Evolutionary conservation across 2,113 vertebrate genomes (phyloP).

Genomic region (Gobiocypris rarus): DNA sequence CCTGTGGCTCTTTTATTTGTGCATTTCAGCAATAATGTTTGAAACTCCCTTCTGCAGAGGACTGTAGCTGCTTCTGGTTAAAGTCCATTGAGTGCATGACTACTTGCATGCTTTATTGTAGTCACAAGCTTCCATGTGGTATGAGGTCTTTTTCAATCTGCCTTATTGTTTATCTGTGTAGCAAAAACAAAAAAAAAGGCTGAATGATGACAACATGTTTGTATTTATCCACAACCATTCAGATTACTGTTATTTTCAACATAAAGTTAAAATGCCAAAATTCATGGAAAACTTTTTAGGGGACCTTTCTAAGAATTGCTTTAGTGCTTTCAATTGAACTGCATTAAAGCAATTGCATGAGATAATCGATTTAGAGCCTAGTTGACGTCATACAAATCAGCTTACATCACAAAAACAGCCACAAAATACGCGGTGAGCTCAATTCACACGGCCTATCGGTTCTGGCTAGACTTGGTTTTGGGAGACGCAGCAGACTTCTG

Average conservation of each 20-base stretch:
- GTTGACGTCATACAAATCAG: not conserved
- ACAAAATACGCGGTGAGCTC: not conserved
- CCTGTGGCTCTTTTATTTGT: slow-evolving; percentile 41
- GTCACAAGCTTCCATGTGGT: slow-evolving; percentile 51
- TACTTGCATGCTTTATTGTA: slow-evolving; percentile 58
- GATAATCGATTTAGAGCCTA: not conserved
- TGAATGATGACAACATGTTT: not conserved
- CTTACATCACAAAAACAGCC: not conserved
- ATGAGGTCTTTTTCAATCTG: slow-evolving; percentile 29
- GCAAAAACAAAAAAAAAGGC: not conserved
- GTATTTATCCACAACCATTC: slow-evolving; percentile 6
- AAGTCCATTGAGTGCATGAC: slow-evolving; percentile 56
- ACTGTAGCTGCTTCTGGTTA: slow-evolving; percentile 29
- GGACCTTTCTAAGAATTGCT: not conserved
- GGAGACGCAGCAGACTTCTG: not conserved
- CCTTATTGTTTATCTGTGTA: slow-evolving; percentile 21
- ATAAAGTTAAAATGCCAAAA: not conserved
- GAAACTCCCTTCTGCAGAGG: slow-evolving; percentile 17
- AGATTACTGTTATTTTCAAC: not conserved
- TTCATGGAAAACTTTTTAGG: not conserved
- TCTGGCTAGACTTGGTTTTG: not conserved
- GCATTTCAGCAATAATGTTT: slow-evolving; percentile 30
- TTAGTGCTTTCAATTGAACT: not conserved
- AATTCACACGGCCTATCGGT: not conserved
- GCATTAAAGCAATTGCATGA: not conserved